A percentile compares a stretch with the other conserved stretches of the same genome.
Evolutionary conservation across 2,888 invertebrate genomes (phyloP).

Genomic region (Cryptocephalus moraei): DNA sequence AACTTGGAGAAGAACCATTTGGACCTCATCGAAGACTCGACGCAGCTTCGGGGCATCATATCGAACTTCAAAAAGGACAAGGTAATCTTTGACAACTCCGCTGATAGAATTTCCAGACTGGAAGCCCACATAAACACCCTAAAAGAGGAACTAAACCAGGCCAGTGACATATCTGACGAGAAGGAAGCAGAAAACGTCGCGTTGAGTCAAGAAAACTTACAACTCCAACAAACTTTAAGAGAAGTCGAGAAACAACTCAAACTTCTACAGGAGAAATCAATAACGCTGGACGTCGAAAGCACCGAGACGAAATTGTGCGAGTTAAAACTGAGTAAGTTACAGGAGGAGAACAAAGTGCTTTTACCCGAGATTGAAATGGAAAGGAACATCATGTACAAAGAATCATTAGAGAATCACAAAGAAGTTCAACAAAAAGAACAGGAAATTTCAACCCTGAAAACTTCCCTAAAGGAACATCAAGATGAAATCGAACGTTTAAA

Average conservation of each 20-base stretch:
- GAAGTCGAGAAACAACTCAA: slow-evolving; percentile 2
- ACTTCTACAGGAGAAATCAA: slow-evolving; percentile 12
- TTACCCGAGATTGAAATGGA: slow-evolving; percentile 16
- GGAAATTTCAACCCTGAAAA: slow-evolving; percentile 10
- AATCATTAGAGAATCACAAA: slow-evolving; percentile 11
- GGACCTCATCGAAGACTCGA: slow-evolving; percentile 29
- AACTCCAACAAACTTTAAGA: slow-evolving; percentile 10
- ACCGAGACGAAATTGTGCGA: slow-evolving; percentile 15
- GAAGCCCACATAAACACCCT: slow-evolving; percentile 20
- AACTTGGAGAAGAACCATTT: slow-evolving; percentile 29
- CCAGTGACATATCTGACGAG: slow-evolving; percentile 12
- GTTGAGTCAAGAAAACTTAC: slow-evolving; percentile 9
- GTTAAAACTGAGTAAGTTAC: slow-evolving; percentile 15
- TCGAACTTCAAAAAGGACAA: slow-evolving; percentile 18
- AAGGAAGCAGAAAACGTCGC: slow-evolving; percentile 19
- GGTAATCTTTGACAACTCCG: slow-evolving; percentile 9
- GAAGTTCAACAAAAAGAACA: slow-evolving; percentile 14
- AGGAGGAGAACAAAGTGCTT: slow-evolving; percentile 14
- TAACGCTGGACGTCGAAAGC: slow-evolving; percentile 10
- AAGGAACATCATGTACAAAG: slow-evolving; percentile 15
- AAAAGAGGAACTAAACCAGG: slow-evolving; percentile 16
- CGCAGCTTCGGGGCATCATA: slow-evolving; percentile 14
- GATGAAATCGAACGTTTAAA: slow-evolving; percentile 5
- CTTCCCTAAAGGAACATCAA: slow-evolving; percentile 5
- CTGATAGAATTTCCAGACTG: slow-evolving; percentile 16